Evolutionary conservation across 1,140 invertebrate species (phyloP).

Genomic region (Piezodorus guildinii): DNA sequence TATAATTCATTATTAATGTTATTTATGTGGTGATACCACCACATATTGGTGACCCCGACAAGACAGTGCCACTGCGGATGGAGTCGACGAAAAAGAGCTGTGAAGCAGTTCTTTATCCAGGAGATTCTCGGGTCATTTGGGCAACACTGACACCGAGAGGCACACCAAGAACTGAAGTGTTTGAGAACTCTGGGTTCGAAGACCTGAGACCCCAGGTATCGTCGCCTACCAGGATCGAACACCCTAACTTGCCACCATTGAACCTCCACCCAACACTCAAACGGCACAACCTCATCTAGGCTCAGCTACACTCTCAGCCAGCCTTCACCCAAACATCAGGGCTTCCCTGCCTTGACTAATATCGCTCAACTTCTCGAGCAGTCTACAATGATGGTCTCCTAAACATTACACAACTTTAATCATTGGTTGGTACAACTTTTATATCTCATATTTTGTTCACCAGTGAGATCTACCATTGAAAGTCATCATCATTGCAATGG

Average conservation of each 20-base stretch:
- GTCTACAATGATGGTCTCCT: too few relatives aligned
- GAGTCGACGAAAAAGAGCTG: constrained; percentile 26
- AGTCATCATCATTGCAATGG: too few relatives aligned
- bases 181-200: constrained; percentile 58
- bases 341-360: background rate
- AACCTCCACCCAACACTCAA: constrained; percentile 49
- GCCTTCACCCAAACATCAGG: background rate
- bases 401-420: too few relatives aligned
- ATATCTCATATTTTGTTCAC: too few relatives aligned
- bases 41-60: too few relatives aligned
- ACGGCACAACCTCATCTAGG: constrained; percentile 4
- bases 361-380: too few relatives aligned
- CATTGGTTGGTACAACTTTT: too few relatives aligned
- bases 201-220: constrained; percentile 47
- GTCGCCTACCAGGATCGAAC: constrained; percentile 64
- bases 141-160: constrained; percentile 69
- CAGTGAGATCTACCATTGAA: too few relatives aligned
- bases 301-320: constrained; percentile 5
- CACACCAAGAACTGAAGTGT: constrained; percentile 36
- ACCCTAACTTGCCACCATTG: constrained; percentile 62
- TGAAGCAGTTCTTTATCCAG: constrained; percentile 43
- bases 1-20: too few relatives aligned
- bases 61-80: constrained; percentile 16
- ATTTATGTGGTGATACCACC: too few relatives aligned
- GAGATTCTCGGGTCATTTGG: constrained; percentile 61